Evolutionary conservation across 2,797 vertebrate species (phyloP).

Genomic region (Dallia pectoralis): DNA sequence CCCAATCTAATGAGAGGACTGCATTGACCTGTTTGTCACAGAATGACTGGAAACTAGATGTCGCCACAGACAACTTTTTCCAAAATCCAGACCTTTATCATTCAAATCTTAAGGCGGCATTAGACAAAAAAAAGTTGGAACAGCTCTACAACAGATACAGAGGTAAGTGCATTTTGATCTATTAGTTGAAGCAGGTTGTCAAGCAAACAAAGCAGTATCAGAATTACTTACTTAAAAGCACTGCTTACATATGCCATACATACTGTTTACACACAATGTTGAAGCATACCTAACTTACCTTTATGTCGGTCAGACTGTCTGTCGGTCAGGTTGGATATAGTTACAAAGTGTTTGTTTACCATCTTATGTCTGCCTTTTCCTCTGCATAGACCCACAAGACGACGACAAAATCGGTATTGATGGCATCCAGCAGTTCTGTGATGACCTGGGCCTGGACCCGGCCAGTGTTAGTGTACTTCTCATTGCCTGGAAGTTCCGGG

Average conservation of each 20-base stretch:
- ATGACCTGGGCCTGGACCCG: constrained; percentile 91
- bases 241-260: not conserved
- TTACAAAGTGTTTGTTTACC: not conserved
- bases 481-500: constrained; percentile 97
- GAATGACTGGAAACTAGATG: constrained; percentile 99
- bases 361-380: not conserved
- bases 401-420: constrained; percentile 99
- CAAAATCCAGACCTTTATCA: constrained; percentile 97
- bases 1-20: constrained; percentile 96
- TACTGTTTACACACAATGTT: not conserved
- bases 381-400: constrained; percentile 88
- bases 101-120: constrained; percentile 88
- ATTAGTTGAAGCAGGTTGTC: not conserved
- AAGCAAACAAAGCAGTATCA: not conserved
- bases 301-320: not conserved
- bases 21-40: constrained; percentile 95
- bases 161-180: constrained; percentile 73
- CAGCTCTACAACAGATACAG: constrained; percentile 97
- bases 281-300: not conserved
- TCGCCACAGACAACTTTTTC: constrained; percentile 99
- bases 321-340: not conserved
- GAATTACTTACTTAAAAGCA: not conserved
- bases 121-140: constrained; percentile 96
- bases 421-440: constrained; percentile 96
- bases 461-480: constrained; percentile 95